A percentile compares a stretch with the other conserved stretches of the same genome.
Evolutionary conservation across 2,113 vertebrate genomes (phyloP).

Genomic region (Gallinago jamesoni): DNA sequence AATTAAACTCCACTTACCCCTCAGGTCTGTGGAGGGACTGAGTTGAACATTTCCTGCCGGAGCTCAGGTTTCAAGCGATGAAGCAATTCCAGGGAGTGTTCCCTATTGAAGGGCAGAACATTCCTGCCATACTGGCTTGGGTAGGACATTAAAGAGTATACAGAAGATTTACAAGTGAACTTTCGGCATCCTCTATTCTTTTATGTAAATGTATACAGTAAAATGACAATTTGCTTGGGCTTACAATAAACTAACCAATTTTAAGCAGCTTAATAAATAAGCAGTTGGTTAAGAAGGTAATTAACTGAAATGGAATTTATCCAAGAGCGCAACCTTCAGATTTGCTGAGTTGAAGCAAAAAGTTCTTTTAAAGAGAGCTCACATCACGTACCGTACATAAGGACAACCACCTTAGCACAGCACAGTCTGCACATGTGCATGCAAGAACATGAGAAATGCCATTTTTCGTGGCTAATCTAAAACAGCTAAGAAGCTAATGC

Average conservation of each 20-base stretch:
- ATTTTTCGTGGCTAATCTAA: neutral
- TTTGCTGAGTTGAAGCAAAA: neutral
- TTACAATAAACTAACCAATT: constrained; percentile 3
- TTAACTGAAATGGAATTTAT: constrained; percentile 17
- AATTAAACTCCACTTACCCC: neutral
- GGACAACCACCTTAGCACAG: neutral
- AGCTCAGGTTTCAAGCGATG: constrained; percentile 50
- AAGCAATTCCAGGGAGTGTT: constrained; percentile 63
- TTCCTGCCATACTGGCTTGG: constrained; percentile 52
- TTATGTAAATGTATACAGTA: neutral
- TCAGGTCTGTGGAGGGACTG: constrained; percentile 11
- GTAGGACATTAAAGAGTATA: neutral
- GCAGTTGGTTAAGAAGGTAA: constrained; percentile 1
- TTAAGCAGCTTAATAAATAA: constrained; percentile 33
- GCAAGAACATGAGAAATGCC: neutral
- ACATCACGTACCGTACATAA: neutral
- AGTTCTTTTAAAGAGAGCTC: neutral
- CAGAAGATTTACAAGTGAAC: neutral
- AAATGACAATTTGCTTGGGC: neutral
- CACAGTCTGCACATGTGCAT: neutral
- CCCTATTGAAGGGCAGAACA: constrained; percentile 41
- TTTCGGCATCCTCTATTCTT: neutral
- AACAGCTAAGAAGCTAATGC: neutral
- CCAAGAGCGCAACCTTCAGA: neutral
- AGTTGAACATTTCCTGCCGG: neutral